phyloP scores from a whole-genome alignment of 2,113 vertebrate genomes.

The Tetrao urogallus region DNA sequence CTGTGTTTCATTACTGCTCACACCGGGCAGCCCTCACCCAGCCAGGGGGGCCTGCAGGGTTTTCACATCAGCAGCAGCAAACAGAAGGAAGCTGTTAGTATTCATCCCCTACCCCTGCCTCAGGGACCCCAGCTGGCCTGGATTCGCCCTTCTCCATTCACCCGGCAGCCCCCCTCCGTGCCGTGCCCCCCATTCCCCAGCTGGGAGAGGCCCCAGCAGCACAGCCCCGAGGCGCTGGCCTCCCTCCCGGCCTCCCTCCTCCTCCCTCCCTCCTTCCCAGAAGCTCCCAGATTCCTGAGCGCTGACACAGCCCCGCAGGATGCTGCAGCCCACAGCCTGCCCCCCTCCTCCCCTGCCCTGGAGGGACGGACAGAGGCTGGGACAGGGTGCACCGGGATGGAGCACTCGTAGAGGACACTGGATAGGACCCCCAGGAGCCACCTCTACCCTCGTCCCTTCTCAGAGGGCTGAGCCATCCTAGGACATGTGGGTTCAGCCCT shows the following conservation, averaged over 20 bases:
- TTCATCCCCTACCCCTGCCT: neutral
- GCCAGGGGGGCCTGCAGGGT: neutral
- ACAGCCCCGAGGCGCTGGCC: slow-evolving; percentile 37
- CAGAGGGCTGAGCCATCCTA: neutral
- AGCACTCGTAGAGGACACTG: neutral
- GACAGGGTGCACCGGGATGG: neutral
- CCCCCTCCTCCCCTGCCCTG: slow-evolving; percentile 27
- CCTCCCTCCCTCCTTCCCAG: slow-evolving; percentile 34
- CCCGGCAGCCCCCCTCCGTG: neutral
- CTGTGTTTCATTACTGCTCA: slow-evolving; percentile 72
- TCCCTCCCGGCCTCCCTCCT: neutral
- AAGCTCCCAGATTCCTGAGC: slow-evolving; percentile 75
- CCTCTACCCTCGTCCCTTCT: neutral
- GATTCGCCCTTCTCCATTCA: neutral
- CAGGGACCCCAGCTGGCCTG: neutral
- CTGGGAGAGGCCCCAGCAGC: slow-evolving; percentile 39
- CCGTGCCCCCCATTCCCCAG: neutral
- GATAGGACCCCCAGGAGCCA: neutral
- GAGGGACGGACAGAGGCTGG: neutral
- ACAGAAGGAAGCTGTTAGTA: slow-evolving; percentile 3
- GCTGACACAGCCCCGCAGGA: slow-evolving; percentile 74
- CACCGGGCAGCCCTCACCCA: slow-evolving; percentile 9
- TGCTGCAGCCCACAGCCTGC: slow-evolving; percentile 36
- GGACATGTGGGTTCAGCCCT: neutral
- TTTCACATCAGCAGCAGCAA: slow-evolving; percentile 34